Conservation (phyloP, 2,797 vertebrate species). For the Smutsia temminckii region DNA sequence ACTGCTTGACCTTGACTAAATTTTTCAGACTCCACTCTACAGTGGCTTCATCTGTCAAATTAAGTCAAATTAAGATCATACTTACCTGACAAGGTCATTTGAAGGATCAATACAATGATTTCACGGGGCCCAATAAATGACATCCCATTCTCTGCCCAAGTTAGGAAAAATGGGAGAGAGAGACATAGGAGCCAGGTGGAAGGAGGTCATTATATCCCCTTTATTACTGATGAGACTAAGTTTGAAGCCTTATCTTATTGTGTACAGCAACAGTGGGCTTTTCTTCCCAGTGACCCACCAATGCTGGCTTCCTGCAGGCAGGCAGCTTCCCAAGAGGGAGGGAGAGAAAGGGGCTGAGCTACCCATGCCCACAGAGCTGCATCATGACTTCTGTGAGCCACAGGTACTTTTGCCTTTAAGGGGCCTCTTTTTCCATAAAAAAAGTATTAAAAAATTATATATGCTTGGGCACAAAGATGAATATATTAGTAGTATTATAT, state of each 20-base stretch:
- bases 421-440: background rate
- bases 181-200: background rate
- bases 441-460: background rate
- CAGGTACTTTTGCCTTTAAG: background rate
- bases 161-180: background rate
- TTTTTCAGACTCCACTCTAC: background rate
- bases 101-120: background rate
- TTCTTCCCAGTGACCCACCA: background rate
- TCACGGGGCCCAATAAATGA: background rate
- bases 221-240: background rate
- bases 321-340: background rate
- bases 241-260: background rate
- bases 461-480: background rate
- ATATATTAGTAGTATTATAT: background rate
- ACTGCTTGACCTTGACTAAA: background rate
- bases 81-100: background rate
- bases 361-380: background rate
- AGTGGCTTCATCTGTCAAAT: conserved; percentile 22
- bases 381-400: background rate
- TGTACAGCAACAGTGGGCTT: background rate
- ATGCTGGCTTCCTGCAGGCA: background rate
- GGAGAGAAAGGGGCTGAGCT: background rate
- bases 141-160: conserved; percentile 16
- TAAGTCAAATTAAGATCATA: conserved; percentile 33
- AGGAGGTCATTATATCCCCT: background rate